These are phyloP conservation scores for Dryas iulia DNA, from an alignment of 1,140 invertebrate genomes.

Conservation along the genomic window DNA sequence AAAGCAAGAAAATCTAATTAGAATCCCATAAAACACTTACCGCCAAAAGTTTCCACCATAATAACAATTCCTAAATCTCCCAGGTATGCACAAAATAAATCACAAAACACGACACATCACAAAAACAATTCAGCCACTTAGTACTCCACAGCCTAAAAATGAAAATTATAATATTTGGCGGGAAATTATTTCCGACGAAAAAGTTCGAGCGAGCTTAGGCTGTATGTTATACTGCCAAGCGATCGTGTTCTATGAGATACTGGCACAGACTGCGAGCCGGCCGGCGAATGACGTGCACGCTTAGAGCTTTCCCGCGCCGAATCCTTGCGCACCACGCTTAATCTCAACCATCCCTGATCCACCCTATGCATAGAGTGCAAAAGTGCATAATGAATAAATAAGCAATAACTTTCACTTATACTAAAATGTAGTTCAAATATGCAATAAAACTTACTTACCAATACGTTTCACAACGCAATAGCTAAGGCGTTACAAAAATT, in stretches of 20 bases:
- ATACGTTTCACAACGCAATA: too few relatives aligned
- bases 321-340: conserved; percentile 57
- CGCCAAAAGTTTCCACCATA: neutral
- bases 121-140: neutral
- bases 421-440: neutral
- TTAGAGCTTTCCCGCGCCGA: conserved; percentile 52
- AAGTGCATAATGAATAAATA: conserved; percentile 5
- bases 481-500: too few relatives aligned
- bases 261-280: conserved; percentile 62
- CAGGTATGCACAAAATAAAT: conserved; percentile 18
- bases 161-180: conserved; percentile 52
- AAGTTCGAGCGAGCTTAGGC: conserved; percentile 56
- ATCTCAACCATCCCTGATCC: conserved; percentile 26
- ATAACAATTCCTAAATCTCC: conserved; percentile 19
- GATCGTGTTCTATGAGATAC: conserved; percentile 40
- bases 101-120: conserved; percentile 23
- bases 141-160: conserved; percentile 31
- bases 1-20: neutral
- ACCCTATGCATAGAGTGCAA: conserved; percentile 26
- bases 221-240: conserved; percentile 35
- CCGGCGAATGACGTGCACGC: conserved; percentile 41
- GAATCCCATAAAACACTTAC: conserved; percentile 23
- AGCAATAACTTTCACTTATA: neutral
- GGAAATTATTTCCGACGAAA: conserved; percentile 61
- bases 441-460: too few relatives aligned